Evolutionary conservation across 2,797 vertebrate species (phyloP), one percentile per base, ranked within the genome.

Genomic region (Myripristis murdjan): DNA sequence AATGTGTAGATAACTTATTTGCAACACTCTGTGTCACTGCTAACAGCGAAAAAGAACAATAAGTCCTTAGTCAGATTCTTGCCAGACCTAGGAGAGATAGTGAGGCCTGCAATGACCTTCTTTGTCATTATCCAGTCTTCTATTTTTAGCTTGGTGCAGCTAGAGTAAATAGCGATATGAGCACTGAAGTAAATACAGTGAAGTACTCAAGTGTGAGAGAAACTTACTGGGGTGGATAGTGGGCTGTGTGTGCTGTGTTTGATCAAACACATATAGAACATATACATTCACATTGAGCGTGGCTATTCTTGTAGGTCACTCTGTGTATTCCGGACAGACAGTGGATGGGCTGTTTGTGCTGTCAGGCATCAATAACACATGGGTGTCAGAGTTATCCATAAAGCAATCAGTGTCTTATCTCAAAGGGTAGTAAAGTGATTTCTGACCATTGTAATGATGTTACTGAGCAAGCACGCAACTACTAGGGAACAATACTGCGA

Each of bases 331-430:
- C 33, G 26, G 37, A 52, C 64, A 59, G 71, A 68, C 66, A 28
- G 37, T 53, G 65, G 74, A 79, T 76, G 73, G 62, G 68, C 53
- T 46, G 75, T 67, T 60, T 85, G 66, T 71, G 64, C 60, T 65
- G 49, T 80, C 64, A 83, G 56, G 53, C 52, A 53, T 67, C 78
- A 49, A 31, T 35, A 55, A n/a, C n/a, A n/a, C n/a, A n/a, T n/a
- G 26, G 37, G 61, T 69, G 54, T 87, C 71, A 67, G 70, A 71
- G 63, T 81, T 85, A 85, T 92, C 87, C 84, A 87, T 92, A 85
- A 86, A 82, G 73, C 75, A 84, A 84, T 90, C 86, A 84, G 74
- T 79, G 69, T 77, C 58, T 88, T 49, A 75, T 85, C 71, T 85
- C 72, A 51, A 60, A 75, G 61, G 63, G 49, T 55, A 72, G 63